Evolutionary conservation across 2,888 invertebrate genomes (phyloP), one percentile per base, ranked within the genome.

Genomic region (Oxycera nigricornis): DNA sequence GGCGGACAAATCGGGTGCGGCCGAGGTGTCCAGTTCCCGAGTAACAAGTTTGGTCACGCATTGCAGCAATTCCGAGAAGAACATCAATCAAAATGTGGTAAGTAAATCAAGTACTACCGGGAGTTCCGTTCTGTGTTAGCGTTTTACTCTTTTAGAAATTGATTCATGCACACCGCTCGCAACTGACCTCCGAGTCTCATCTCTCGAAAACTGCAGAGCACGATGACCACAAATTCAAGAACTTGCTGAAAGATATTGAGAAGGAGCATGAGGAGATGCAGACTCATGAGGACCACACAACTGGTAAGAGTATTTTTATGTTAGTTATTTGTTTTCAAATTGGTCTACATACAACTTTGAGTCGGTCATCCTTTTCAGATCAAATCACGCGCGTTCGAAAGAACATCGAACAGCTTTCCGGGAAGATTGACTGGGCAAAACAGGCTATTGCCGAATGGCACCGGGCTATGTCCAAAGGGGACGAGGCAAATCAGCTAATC

Each of bases 401-500:
- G 55, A 90, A 89, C 82, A 88, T 94, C 35, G 90, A 91, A 76
- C 83, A 85, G 9, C 81, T 91, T 11, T 92, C 92, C 79, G 86
- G 87, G 28, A 90, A 89, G 78, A 90, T 93, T 1, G 89, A 90
- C 74, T 91, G 92, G 82, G 92, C 83, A 2, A 85, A 84, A 77
- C 78, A 80, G 1, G 91, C 91, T 0, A 81, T 94, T 72, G 86
- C 88, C 59, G 91, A 91, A 68, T 93, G 92, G 92, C 89, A 91
- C 28, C 90, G 92, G 55, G 89, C 91, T 0, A 87, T 94, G 74
- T 89, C 89, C 77, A 88, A 90, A 74, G 89, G 89, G 41, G 89
- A 91, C 52, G 90, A 90, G 65, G 91, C 92, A 75, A 92, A 91
- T 78, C 87, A 88, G 30, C 84, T 93, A n/a, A 89, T 94, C 55